Percentiles rank a stretch among this genome's conserved stretches.
Evolutionary conservation across 2,113 vertebrate genomes (phyloP).

Genomic region (Mesembrinibis cayennensis): DNA sequence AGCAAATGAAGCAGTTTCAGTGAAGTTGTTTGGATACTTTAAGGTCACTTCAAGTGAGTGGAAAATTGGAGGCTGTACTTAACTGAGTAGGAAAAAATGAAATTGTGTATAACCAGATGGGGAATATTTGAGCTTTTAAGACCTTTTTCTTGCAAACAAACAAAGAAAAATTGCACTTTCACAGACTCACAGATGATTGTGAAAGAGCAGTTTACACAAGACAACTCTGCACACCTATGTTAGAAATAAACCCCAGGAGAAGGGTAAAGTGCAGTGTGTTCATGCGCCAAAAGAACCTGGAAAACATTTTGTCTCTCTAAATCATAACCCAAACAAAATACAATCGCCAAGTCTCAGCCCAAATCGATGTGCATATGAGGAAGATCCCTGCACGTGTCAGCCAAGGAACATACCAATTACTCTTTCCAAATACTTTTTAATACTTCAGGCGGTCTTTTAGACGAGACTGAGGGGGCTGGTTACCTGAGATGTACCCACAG

Average conservation of each 20-base stretch:
- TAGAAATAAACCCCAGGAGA: not conserved
- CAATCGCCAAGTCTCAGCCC: not conserved
- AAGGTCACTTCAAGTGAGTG: constrained; percentile 1
- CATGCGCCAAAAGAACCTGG: not conserved
- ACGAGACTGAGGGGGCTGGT: too few species aligned
- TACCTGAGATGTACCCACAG: accelerated
- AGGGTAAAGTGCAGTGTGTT: not conserved
- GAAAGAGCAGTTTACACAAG: not conserved
- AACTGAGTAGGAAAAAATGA: constrained; percentile 48
- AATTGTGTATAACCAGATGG: not conserved
- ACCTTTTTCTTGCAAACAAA: not conserved
- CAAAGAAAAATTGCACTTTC: not conserved
- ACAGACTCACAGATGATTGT: not conserved
- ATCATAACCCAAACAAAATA: not conserved
- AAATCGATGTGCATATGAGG: accelerated
- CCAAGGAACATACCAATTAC: not conserved
- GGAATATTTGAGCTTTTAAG: constrained; percentile 7
- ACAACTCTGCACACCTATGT: not conserved
- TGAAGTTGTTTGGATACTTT: not conserved
- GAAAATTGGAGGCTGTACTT: constrained; percentile 36
- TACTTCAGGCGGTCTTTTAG: not conserved
- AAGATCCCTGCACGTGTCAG: not conserved
- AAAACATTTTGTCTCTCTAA: not conserved
- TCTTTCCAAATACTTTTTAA: not conserved
- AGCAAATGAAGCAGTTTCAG: not conserved